Evolutionary conservation across 2,797 vertebrate species (phyloP), one percentile per base, ranked within the genome.

Genomic region (Nannoperca obscura): DNA sequence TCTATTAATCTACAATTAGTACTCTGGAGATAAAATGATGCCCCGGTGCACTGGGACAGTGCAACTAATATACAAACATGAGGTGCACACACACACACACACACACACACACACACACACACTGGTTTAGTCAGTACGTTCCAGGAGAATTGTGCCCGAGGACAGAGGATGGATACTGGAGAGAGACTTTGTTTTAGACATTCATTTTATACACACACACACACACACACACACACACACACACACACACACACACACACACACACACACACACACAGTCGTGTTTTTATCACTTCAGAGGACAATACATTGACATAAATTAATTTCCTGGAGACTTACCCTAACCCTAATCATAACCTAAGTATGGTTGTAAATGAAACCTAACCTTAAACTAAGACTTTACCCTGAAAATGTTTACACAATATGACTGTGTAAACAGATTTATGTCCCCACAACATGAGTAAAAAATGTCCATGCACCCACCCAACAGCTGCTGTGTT

Each of bases 1-100:
- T 50, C 58, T 74, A 50, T 81, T 74, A 73, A 82, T 79, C 63
- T 55, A 63, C 57, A 77, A 52, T 71, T 62, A 58, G 19, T 50
- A 20, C 80, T 76, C 42, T 34, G 10, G 58, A 82, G 80, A 80
- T 71, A 66, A 70, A 84, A 77, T 30, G 10, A 14, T 44, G 62
- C 77, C 52, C 59, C n/a, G 68, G 65, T n/a, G n/a, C n/a, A 73
- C 32, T 63, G 20, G 49, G 68, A 74, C 71, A 49, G 19, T 67
- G 30, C 19, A 20, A 67, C 71, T 70, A 73, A 66, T 10, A 36
- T 47, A 24, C 68, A 53, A 72, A 70, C n/a, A 22, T 50, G 1
- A 22, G 36, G 46, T 53, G 15, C 8, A 10, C 20, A 24, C 53
- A 8, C 59, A 22, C 47, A 44, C 59, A 36, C 20, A 54, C 42